Conservation (phyloP, 2,888 invertebrate species). For the Erebia epiphron region DNA sequence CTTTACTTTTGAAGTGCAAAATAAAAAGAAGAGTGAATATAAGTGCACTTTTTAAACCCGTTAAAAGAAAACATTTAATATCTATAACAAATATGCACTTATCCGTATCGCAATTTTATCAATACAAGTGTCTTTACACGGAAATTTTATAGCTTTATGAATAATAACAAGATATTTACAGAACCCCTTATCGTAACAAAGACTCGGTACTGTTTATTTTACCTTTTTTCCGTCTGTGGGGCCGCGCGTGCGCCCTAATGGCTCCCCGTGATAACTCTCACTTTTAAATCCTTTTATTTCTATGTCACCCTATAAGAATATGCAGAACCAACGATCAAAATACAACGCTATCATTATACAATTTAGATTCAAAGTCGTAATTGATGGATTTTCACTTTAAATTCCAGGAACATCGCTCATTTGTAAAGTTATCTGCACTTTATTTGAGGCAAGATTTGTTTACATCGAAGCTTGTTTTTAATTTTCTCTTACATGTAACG, state of each 20-base stretch:
- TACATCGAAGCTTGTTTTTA: constrained; percentile 66
- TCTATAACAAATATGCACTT: constrained; percentile 8
- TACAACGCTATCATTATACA: constrained; percentile 47
- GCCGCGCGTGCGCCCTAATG: constrained; percentile 81
- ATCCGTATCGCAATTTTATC: constrained; percentile 10
- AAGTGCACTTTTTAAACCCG: background rate
- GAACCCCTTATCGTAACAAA: constrained; percentile 43
- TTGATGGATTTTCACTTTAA: constrained; percentile 53
- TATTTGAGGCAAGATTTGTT: constrained; percentile 76
- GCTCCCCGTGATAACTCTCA: constrained; percentile 81
- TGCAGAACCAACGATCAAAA: constrained; percentile 40
- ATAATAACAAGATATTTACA: constrained; percentile 30
- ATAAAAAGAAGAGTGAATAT: background rate
- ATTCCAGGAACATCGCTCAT: constrained; percentile 81
- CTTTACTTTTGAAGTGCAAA: no score
- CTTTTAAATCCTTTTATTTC: constrained; percentile 76
- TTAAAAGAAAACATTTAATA: constrained; percentile 9
- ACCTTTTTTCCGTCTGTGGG: constrained; percentile 60
- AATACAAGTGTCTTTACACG: constrained; percentile 1
- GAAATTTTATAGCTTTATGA: constrained; percentile 23
- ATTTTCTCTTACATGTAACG: constrained; percentile 43
- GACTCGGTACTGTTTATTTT: constrained; percentile 49
- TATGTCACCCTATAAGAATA: constrained; percentile 64
- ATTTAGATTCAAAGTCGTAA: constrained; percentile 32
- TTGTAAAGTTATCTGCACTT: constrained; percentile 81